Evolutionary conservation across 2,113 vertebrate genomes (phyloP), one percentile per base, ranked within the genome.

Genomic region (Tonatia bakeri): DNA sequence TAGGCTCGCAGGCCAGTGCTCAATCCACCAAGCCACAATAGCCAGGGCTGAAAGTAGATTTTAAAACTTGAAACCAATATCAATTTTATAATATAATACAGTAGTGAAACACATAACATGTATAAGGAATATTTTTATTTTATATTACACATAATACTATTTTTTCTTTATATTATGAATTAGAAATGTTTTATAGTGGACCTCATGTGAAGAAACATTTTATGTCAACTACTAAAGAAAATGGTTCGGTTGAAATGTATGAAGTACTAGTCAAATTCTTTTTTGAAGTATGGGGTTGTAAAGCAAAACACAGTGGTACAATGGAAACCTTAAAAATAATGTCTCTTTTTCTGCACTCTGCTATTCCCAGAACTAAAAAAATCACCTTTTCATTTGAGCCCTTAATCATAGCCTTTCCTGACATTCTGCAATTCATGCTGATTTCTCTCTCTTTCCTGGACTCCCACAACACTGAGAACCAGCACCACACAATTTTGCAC

Each of bases 121-220:
- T 31, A 88, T 84, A 28, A n/a, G 52, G 28, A 75, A 61, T 92
- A 72, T 43, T 94, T 72, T 91, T 43, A 83, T 87, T 43, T 56
- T 64, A 73, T 87, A 31, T 56, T 67, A 85, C 38, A 73, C 47
- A 67, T 59, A 77, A 84, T 84, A 65, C 5, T 73, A 67, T 54
- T 91, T 95, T 95, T 88, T 91, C 52, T 95, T 88, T 50, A 81
- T 20, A 80, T 92, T 69, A 88, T 72, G 16, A 92, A 92, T 89
- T 94, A 36, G 5, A 79, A 86, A 94, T 43, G 13, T 22, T 86
- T 83, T 87, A 38, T 16, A 59, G 38, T 5, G 38, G 40, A 14
- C 31, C 47, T 81, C 36, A 64, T 54, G 24, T 38, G 33, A 96
- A 64, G 73, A 86, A 94, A 5, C 11, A 79, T 94, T 91, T 73